A percentile compares a stretch with the other conserved stretches of the same genome.
These are phyloP conservation scores for Habrosyne pyritoides DNA, from an alignment of 2,888 invertebrate species.

Conservation along the genomic window DNA sequence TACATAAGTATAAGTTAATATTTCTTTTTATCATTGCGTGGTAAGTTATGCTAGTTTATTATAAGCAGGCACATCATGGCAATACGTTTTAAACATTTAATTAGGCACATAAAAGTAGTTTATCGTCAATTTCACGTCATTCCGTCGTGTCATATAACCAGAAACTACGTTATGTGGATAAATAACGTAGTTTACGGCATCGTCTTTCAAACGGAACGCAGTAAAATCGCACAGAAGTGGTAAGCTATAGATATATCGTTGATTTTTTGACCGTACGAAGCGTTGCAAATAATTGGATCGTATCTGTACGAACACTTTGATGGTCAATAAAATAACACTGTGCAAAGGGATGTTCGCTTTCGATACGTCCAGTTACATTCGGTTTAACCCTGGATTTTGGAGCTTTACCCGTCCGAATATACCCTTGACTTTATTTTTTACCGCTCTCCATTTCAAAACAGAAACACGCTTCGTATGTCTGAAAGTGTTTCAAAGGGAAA, in stretches of 20 bases:
- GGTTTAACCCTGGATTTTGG: conserved; percentile 37
- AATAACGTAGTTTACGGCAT: conserved; percentile 7
- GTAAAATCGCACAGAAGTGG: conserved; percentile 18
- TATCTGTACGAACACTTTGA: conserved; percentile 48
- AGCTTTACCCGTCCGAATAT: conserved; percentile 28
- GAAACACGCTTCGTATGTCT: conserved; percentile 17
- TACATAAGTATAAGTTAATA: too few species aligned
- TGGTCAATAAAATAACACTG: conserved; percentile 55
- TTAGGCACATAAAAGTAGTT: not conserved
- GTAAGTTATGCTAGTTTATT: too few species aligned
- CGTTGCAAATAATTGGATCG: conserved; percentile 48
- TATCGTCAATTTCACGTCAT: conserved; percentile 9
- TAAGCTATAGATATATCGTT: conserved; percentile 14
- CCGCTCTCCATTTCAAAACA: conserved; percentile 31
- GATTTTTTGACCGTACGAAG: conserved; percentile 15
- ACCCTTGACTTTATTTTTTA: conserved; percentile 31
- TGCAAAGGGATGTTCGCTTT: conserved; percentile 37
- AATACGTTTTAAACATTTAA: not conserved
- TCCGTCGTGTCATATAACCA: conserved; percentile 19
- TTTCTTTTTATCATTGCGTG: too few species aligned
- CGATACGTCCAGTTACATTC: conserved; percentile 44
- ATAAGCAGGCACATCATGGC: too few species aligned
- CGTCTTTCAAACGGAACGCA: not conserved
- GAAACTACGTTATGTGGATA: conserved; percentile 20
- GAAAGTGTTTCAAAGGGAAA: conserved; percentile 17